Evolutionary conservation across 1,140 invertebrate genomes (phyloP).

Genomic region (Caenorhabditis tropicalis): DNA sequence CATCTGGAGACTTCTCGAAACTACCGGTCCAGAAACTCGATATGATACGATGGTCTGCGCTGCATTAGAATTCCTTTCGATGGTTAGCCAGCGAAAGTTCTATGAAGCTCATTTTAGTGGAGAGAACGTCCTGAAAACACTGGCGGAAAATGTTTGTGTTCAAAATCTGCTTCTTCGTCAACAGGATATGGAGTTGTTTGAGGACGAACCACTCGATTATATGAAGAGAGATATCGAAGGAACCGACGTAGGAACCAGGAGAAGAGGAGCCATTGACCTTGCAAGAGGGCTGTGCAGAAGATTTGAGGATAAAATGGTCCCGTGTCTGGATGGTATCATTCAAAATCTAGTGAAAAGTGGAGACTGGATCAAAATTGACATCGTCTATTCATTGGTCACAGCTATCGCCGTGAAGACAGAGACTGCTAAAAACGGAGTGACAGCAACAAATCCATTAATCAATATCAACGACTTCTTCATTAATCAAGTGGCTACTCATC

Average conservation of each 20-base stretch:
- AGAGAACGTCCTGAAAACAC: slow-evolving; percentile 83
- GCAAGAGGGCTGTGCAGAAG: slow-evolving; percentile 80
- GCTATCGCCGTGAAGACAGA: slow-evolving; percentile 43
- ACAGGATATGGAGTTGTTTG: slow-evolving; percentile 88
- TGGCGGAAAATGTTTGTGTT: slow-evolving; percentile 72
- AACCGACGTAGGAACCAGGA: slow-evolving; percentile 87
- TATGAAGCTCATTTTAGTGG: slow-evolving; percentile 89
- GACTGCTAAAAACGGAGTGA: slow-evolving; percentile 47
- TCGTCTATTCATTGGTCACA: slow-evolving; percentile 44
- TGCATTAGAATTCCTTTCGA: slow-evolving; percentile 86
- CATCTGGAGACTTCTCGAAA: slow-evolving; percentile 85
- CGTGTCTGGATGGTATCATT: background rate
- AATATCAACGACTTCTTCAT: slow-evolving; percentile 51
- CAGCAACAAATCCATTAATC: slow-evolving; percentile 36
- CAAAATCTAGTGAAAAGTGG: background rate
- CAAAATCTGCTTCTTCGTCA: slow-evolving; percentile 45
- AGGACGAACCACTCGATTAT: slow-evolving; percentile 97
- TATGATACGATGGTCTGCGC: slow-evolving; percentile 78
- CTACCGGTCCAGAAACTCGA: slow-evolving; percentile 25
- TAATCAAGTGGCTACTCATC: slow-evolving; percentile 27
- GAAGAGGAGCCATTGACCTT: slow-evolving; percentile 91
- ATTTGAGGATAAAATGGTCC: slow-evolving; percentile 29
- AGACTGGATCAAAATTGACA: slow-evolving; percentile 46
- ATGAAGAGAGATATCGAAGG: slow-evolving; percentile 92
- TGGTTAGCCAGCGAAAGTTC: slow-evolving; percentile 86